These are phyloP conservation scores for Trematomus loennbergii DNA, from an alignment of 2,113 vertebrate genomes.

Conservation along the genomic window DNA sequence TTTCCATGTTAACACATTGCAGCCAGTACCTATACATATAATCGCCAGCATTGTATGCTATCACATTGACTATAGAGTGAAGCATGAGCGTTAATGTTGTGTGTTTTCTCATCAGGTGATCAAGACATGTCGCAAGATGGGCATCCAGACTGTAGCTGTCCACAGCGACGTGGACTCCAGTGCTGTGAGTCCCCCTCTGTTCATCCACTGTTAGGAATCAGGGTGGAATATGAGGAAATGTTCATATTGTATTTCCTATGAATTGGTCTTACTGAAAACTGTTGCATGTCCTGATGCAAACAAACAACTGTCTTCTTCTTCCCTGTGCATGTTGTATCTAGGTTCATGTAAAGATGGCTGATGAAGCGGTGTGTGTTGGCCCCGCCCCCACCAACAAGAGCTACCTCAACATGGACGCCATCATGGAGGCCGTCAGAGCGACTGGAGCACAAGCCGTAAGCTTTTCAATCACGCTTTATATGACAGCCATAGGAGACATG, in stretches of 20 bases:
- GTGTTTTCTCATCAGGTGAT: conserved; percentile 86
- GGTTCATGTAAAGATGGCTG: conserved; percentile 98
- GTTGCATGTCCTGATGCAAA: too few species aligned
- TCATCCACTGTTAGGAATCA: background rate
- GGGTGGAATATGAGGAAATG: background rate
- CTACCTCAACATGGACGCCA: conserved; percentile 99
- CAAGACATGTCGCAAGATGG: conserved; percentile 95
- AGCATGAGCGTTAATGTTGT: background rate
- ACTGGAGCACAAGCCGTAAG: conserved; percentile 97
- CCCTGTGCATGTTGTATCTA: conserved; percentile 62
- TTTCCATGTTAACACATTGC: background rate
- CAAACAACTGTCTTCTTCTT: background rate
- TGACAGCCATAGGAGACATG: background rate
- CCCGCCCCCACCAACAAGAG: conserved; percentile 95
- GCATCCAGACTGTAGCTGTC: conserved; percentile 94
- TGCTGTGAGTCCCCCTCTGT: conserved; percentile 83
- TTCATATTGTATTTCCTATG: background rate
- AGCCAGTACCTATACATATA: background rate
- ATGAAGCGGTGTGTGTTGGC: conserved; percentile 95
- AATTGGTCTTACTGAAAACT: background rate
- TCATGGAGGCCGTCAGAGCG: conserved; percentile 92
- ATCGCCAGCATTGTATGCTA: background rate
- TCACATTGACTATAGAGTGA: background rate
- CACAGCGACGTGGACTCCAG: conserved; percentile 89
- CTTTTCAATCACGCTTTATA: background rate